Evolutionary conservation across 1,140 invertebrate species (phyloP), one percentile per base, ranked within the genome.

Genomic region (Neodiprion lecontei): DNA sequence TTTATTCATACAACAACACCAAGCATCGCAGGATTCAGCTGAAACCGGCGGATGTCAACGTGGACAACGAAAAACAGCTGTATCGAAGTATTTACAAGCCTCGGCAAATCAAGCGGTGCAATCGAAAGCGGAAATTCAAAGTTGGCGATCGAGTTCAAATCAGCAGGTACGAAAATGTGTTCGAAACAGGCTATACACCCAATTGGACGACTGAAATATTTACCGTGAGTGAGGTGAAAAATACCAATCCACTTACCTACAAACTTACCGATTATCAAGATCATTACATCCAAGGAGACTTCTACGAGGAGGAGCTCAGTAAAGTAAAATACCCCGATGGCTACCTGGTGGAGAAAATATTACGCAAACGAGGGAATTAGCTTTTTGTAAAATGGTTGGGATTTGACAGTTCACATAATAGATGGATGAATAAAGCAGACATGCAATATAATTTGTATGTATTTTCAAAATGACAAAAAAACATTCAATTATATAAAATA

Each of bases 161-260:
- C 68, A 82, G 80, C 70, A 86, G 85, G 77, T 76, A 78, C 69
- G 85, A 84, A 81, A 70, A 76, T 74, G n/a, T 74, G 11, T 86
- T 86, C 80, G 77, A 83, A 48, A 87, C 1, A 87, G 72, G 81
- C 84, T 87, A 85, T 78, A 82, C 80, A 12, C 83, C 84, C 17
- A 86, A 86, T 73, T 87, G 84, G 83, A 79, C 79, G 17, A 83
- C 79, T 48, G 84, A 87, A 83, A 72, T 86, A 28, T 86, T 87
- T 74, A 82, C 80, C 78, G 79, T 85, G 49, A 72, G 67, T 48
- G 72, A 76, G 71, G 74, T 84, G 71, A 71, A 82, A 74, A 76
- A 77, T 9, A 83, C 83, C 12, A 75, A 81, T 79, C 84, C 85
- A 10, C 48, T 67, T 12, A 84, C 82, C 40, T 86, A 84, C 80